Percentiles rank a stretch among this genome's conserved stretches.
These are phyloP conservation scores for Aquatica leii DNA, from an alignment of 2,888 invertebrate species.

Conservation along the genomic window DNA sequence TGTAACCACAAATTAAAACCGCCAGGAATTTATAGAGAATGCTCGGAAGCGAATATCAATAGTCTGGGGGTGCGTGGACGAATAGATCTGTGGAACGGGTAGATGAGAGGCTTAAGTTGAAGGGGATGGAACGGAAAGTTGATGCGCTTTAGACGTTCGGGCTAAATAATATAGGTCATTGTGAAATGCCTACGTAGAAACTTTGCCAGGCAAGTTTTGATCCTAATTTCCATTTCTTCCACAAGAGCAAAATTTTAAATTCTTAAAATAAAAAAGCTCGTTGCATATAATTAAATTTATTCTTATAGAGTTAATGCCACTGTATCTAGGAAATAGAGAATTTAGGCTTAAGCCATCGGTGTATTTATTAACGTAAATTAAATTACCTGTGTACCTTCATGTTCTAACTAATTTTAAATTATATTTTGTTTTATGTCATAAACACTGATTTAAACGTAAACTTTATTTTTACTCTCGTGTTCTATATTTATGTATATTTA, in stretches of 20 bases:
- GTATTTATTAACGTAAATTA: too few relatives aligned
- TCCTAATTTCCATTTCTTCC: conserved; percentile 16
- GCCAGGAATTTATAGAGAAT: conserved; percentile 32
- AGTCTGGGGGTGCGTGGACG: conserved; percentile 23
- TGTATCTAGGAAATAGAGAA: too few relatives aligned
- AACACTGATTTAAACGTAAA: too few relatives aligned
- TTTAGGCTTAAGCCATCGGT: too few relatives aligned
- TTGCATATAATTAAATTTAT: background rate
- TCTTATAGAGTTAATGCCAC: too few relatives aligned
- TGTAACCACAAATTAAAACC: conserved; percentile 34
- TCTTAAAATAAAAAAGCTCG: conserved; percentile 1
- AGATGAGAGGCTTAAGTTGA: conserved; percentile 34
- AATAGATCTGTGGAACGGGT: conserved; percentile 17
- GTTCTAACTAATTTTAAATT: too few relatives aligned
- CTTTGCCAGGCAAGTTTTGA: conserved; percentile 8
- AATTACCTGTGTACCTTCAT: too few relatives aligned
- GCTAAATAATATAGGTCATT: conserved; percentile 30
- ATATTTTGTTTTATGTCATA: too few relatives aligned
- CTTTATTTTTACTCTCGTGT: too few relatives aligned
- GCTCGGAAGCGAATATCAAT: conserved; percentile 31
- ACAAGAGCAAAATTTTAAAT: conserved; percentile 10
- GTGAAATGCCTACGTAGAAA: conserved; percentile 13
- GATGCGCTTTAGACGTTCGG: conserved; percentile 24
- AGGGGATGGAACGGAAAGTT: conserved; percentile 31
- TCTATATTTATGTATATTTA: too few relatives aligned